A percentile compares a stretch with the other conserved stretches of the same genome.
Evolutionary conservation across 2,797 vertebrate species (phyloP).

Genomic region (Lindbergichthys nudifrons): DNA sequence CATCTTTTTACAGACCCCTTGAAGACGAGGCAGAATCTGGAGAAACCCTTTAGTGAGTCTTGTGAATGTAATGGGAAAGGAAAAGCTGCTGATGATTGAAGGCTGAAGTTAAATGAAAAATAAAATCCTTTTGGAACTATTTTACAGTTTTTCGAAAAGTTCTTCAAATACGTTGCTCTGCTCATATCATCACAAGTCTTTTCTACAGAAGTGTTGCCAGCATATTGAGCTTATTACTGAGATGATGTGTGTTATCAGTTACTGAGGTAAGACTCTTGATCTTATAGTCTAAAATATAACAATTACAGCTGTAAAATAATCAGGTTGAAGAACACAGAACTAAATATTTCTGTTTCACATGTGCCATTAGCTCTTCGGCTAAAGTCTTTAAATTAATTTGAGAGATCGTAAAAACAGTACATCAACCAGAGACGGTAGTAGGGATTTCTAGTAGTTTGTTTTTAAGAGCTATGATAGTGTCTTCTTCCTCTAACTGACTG

Average conservation of each 20-base stretch:
- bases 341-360: constrained; percentile 21
- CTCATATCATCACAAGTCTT: constrained; percentile 26
- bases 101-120: constrained; percentile 33
- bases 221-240: constrained; percentile 22
- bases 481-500: constrained; percentile 27
- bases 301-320: constrained; percentile 38
- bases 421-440: constrained; percentile 7
- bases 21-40: constrained; percentile 57
- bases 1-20: constrained; percentile 65
- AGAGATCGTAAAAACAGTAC: constrained; percentile 33
- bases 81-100: constrained; percentile 47
- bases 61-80: constrained; percentile 39
- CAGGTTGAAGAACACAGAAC: constrained; percentile 30
- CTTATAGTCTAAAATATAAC: neutral
- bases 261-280: constrained; percentile 17
- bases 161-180: constrained; percentile 1
- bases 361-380: constrained; percentile 34
- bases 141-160: constrained; percentile 19
- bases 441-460: constrained; percentile 20
- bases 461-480: constrained; percentile 23
- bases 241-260: constrained; percentile 8
- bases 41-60: constrained; percentile 61
- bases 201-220: constrained; percentile 13
- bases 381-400: constrained; percentile 21
- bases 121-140: constrained; percentile 27